Evolutionary conservation across 2,113 vertebrate genomes (phyloP).

Genomic region (Redunca redunca): DNA sequence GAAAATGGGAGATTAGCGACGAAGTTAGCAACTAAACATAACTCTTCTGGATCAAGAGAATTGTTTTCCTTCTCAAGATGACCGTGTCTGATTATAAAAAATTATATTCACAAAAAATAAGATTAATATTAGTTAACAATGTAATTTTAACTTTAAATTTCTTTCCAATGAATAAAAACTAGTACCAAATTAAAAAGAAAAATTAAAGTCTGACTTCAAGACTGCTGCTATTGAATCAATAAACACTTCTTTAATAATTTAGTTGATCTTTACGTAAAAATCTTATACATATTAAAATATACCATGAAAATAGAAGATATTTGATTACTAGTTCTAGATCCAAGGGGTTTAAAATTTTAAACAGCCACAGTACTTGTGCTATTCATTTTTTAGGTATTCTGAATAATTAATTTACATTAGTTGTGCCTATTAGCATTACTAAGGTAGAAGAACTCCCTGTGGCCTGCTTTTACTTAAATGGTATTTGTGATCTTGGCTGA

Average conservation of each 20-base stretch:
- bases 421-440: neutral
- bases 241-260: neutral
- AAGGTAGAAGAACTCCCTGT: neutral
- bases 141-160: neutral
- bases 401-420: neutral
- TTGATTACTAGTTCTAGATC: neutral
- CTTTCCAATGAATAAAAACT: neutral
- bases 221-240: neutral
- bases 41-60: neutral
- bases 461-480: conserved; percentile 5
- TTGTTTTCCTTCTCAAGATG: neutral
- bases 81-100: neutral
- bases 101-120: neutral
- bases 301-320: neutral
- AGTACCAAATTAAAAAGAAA: neutral
- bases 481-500: neutral
- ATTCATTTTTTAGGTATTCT: neutral
- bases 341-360: neutral
- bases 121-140: conserved; percentile 9
- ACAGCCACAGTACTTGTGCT: neutral
- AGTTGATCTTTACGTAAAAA: neutral
- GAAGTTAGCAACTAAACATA: neutral
- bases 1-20: neutral
- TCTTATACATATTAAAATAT: neutral
- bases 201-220: conserved; percentile 8